These are phyloP conservation scores for Mirounga angustirostris DNA, from an alignment of 2,113 vertebrate genomes.

Conservation along the genomic window DNA sequence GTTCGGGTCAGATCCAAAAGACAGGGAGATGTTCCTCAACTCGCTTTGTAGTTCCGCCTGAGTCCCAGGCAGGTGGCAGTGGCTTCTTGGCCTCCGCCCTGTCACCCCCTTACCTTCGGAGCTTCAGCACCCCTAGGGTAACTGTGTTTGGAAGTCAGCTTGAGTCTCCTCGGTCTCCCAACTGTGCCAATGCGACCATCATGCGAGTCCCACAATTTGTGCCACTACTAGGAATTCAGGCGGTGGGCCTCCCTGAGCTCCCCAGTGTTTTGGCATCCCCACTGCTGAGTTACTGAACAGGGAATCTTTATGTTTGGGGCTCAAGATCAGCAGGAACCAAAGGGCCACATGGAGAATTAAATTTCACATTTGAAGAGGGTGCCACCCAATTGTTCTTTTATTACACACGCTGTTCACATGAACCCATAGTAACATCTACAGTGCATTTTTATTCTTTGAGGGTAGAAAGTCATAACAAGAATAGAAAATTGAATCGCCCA, in stretches of 20 bases:
- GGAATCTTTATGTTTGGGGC: not conserved
- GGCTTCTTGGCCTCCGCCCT: not conserved
- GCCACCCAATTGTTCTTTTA: not conserved
- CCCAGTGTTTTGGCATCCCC: not conserved
- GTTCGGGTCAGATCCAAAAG: not conserved
- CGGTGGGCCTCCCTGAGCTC: not conserved
- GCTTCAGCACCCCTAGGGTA: not conserved
- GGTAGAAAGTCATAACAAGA: not conserved
- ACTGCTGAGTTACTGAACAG: not conserved
- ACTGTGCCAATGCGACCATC: accelerated
- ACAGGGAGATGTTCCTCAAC: not conserved
- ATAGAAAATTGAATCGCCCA: not conserved
- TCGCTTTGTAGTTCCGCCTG: not conserved
- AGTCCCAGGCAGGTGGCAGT: not conserved
- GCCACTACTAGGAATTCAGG: not conserved
- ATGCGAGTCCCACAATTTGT: not conserved
- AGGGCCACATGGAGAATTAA: not conserved
- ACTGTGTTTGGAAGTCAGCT: not conserved
- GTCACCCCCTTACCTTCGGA: not conserved
- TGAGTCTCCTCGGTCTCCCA: not conserved
- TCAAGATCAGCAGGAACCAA: not conserved
- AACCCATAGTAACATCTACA: not conserved
- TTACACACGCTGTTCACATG: not conserved
- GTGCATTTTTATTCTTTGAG: not conserved
- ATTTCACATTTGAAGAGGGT: not conserved